Evolutionary conservation across 2,113 vertebrate species (phyloP).

Genomic region (Phaethon lepturus): DNA sequence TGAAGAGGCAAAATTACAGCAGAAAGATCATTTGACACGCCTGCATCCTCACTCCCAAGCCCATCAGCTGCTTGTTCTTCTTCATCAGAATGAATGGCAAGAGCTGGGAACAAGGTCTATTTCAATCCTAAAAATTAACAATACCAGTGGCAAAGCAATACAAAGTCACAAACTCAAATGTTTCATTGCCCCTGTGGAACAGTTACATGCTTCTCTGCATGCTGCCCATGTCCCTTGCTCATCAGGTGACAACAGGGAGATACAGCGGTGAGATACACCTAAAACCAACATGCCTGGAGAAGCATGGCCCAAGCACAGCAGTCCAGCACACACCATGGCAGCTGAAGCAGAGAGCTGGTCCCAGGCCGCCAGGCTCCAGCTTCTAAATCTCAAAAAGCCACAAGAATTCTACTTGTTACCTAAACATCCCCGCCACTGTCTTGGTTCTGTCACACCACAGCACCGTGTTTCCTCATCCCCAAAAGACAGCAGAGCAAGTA

Average conservation of each 20-base stretch:
- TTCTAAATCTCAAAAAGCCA: background rate
- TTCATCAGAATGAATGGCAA: background rate
- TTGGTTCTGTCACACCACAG: background rate
- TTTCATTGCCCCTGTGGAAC: background rate
- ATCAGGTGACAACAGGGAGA: background rate
- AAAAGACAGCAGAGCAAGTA: background rate
- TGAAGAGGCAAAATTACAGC: background rate
- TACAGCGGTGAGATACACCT: background rate
- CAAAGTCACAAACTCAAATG: background rate
- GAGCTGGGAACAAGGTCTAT: background rate
- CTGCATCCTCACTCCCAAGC: rapidly evolving
- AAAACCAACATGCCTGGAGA: background rate
- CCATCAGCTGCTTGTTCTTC: background rate
- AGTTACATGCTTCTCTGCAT: rapidly evolving
- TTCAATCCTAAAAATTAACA: background rate
- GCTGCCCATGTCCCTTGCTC: background rate
- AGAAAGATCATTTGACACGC: background rate
- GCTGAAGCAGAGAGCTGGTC: background rate
- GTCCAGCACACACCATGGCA: rapidly evolving
- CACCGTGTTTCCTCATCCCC: background rate
- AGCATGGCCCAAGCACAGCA: background rate
- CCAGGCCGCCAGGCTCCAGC: background rate
- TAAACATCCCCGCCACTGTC: background rate
- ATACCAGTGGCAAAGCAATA: background rate
- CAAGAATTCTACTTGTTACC: background rate